Evolutionary conservation across 30 jellyfish, hydroid and myxozoan species (phyloP).

Genomic region (Cassiopea xamachana): DNA sequence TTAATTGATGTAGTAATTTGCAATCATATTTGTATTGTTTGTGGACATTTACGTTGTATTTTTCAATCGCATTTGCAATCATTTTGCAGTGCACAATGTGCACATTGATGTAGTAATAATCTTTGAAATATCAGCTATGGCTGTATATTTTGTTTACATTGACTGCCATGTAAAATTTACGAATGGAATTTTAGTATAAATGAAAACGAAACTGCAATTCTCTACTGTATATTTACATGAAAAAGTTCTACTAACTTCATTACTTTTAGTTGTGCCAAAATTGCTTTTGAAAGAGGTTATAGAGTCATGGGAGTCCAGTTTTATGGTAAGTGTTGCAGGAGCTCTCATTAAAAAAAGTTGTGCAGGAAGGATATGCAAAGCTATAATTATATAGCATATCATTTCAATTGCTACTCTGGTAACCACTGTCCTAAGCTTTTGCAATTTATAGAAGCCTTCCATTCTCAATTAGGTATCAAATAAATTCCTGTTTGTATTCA

Average conservation of each 20-base stretch:
- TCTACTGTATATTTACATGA: neutral
- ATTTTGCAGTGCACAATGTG: too few species aligned
- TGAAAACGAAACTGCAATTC: neutral
- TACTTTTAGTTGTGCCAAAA: conserved; percentile 76
- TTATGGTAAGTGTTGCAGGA: conserved; percentile 45
- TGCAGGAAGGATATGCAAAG: neutral
- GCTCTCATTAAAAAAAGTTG: too few species aligned
- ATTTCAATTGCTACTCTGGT: neutral
- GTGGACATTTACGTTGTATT: too few species aligned
- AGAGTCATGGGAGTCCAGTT: conserved; percentile 89
- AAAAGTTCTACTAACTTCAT: neutral
- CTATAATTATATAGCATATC: too few species aligned
- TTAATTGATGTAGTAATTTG: too few species aligned
- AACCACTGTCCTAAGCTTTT: neutral
- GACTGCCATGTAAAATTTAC: too few species aligned
- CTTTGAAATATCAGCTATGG: too few species aligned
- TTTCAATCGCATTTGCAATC: too few species aligned
- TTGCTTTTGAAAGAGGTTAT: conserved; percentile 75
- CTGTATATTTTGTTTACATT: too few species aligned
- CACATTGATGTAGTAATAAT: too few species aligned
- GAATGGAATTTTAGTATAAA: too few species aligned
- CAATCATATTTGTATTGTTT: too few species aligned
- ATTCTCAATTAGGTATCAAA: neutral
- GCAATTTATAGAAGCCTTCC: neutral
- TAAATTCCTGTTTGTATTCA: neutral